These are phyloP conservation scores for Catocala sponsa DNA, from an alignment of 2,888 invertebrate species.

Conservation along the genomic window DNA sequence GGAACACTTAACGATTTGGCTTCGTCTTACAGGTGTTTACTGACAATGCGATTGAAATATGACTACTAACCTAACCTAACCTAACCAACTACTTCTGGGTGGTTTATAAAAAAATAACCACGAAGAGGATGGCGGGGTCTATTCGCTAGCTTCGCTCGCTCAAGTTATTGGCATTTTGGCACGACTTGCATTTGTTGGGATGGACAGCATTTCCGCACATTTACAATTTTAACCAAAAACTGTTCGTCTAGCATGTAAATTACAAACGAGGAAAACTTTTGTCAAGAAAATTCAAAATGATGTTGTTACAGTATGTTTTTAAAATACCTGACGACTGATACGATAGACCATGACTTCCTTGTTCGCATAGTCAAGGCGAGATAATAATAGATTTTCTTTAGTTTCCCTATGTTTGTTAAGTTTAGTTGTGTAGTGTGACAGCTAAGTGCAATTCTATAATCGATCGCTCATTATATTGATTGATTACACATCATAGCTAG, in stretches of 20 bases:
- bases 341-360: neutral
- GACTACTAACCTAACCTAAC: no score
- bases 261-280: no score
- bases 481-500: conserved; percentile 12
- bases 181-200: neutral
- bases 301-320: no score
- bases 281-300: no score
- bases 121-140: no score
- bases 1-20: neutral
- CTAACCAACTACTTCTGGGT: no score
- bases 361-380: conserved; percentile 4
- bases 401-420: neutral
- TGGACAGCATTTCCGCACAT: no score
- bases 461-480: conserved; percentile 20
- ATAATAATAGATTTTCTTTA: neutral
- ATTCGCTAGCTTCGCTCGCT: no score
- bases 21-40: neutral
- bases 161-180: neutral
- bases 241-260: no score
- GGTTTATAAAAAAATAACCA: no score
- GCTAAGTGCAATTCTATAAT: conserved; percentile 27
- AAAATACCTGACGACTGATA: no score
- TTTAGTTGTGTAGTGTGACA: neutral
- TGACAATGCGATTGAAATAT: neutral
- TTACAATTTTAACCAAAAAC: no score